Evolutionary conservation across 2,888 invertebrate species (phyloP).

Genomic region (Callyntrura sp.): DNA sequence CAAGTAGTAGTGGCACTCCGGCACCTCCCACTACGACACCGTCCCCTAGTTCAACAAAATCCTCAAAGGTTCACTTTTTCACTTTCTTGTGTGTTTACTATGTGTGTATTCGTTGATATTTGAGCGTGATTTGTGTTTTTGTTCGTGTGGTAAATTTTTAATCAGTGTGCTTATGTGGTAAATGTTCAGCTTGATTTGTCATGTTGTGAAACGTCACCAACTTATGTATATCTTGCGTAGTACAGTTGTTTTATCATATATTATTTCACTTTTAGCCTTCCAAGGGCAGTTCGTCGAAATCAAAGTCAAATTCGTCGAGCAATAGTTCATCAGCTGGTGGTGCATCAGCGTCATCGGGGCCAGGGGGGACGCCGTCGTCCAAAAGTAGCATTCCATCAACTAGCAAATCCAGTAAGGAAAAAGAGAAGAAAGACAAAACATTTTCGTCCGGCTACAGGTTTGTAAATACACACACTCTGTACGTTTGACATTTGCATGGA

Average conservation of each 20-base stretch:
- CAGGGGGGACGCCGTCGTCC: slow-evolving; percentile 68
- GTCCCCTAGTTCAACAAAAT: slow-evolving; percentile 86
- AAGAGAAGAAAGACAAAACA: slow-evolving; percentile 89
- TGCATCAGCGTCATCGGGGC: slow-evolving; percentile 65
- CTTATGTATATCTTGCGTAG: neutral
- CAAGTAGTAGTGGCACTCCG: slow-evolving; percentile 52
- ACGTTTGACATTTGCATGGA: neutral
- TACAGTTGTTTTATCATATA: neutral
- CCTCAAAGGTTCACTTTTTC: slow-evolving; percentile 87
- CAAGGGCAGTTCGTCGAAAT: slow-evolving; percentile 79
- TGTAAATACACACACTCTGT: slow-evolving; percentile 71
- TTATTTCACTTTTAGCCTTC: slow-evolving; percentile 75
- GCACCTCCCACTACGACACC: slow-evolving; percentile 74
- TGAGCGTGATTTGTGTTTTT: neutral
- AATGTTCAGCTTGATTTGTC: slow-evolving; percentile 6
- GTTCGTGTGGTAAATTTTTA: neutral
- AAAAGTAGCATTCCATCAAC: slow-evolving; percentile 79
- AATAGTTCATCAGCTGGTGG: slow-evolving; percentile 54
- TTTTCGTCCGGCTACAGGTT: slow-evolving; percentile 87
- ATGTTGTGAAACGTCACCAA: neutral
- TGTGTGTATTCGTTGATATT: neutral
- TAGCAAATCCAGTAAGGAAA: slow-evolving; percentile 90
- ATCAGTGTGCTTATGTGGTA: slow-evolving; percentile 1
- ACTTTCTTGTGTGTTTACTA: slow-evolving; percentile 68
- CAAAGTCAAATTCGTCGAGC: slow-evolving; percentile 77